A percentile compares a stretch with the other conserved stretches of the same genome.
Conservation (phyloP, 2,797 vertebrate species). For the Xenops minutus region DNA sequence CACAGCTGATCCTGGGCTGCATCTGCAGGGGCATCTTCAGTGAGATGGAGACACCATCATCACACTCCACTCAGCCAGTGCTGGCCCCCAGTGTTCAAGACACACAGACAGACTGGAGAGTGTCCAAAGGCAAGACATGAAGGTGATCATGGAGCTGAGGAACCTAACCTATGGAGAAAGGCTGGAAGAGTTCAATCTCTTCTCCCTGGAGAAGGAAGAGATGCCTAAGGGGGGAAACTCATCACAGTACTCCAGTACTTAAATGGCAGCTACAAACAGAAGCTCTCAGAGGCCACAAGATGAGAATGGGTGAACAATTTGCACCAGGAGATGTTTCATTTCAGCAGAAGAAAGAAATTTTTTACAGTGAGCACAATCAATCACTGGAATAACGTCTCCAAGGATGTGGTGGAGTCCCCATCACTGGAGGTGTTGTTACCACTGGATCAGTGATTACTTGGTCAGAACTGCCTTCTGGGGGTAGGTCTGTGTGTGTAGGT, state of each 20-base stretch:
- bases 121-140: fast-evolving
- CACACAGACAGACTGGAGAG: not conserved
- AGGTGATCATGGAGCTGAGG: not conserved
- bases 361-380: not conserved
- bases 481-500: too few relatives aligned
- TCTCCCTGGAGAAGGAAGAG: not conserved
- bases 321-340: not conserved
- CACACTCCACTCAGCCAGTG: not conserved
- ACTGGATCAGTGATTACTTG: too few relatives aligned
- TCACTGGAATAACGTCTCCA: not conserved
- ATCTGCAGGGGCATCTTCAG: fast-evolving
- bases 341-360: not conserved
- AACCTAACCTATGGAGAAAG: not conserved
- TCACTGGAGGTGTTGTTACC: not conserved
- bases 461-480: too few relatives aligned
- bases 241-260: not conserved
- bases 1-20: not conserved
- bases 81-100: not conserved
- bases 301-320: not conserved
- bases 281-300: not conserved
- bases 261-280: not conserved
- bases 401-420: not conserved
- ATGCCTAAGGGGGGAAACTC: not conserved
- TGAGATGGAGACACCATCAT: fast-evolving
- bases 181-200: not conserved